These are phyloP conservation scores for Campylorhamphus procurvoides DNA, from an alignment of 2,113 vertebrate species.

Conservation along the genomic window DNA sequence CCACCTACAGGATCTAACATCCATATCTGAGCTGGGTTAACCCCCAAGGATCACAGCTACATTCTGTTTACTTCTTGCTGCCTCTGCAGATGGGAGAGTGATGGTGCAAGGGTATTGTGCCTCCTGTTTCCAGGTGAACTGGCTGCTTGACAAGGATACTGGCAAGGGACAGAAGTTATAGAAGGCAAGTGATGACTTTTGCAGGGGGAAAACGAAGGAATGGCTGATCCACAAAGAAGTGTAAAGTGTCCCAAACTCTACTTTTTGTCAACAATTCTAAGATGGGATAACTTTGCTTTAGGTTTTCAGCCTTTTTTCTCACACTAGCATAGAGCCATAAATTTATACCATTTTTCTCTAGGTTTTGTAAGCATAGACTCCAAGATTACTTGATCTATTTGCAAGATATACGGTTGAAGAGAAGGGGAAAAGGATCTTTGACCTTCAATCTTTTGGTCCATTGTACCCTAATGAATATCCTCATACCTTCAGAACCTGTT, in stretches of 20 bases:
- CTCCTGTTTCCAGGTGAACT: background rate
- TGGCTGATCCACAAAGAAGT: background rate
- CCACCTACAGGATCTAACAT: rapidly evolving
- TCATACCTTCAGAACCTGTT: rapidly evolving
- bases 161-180: background rate
- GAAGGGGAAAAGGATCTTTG: background rate
- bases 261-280: background rate
- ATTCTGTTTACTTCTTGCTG: background rate
- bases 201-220: rapidly evolving
- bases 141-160: background rate
- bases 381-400: background rate
- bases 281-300: background rate
- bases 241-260: background rate
- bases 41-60: no score
- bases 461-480: background rate
- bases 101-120: no score
- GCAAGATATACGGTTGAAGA: background rate
- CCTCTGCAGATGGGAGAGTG: background rate
- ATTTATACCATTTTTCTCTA: background rate
- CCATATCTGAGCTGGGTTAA: background rate
- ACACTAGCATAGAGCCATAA: background rate
- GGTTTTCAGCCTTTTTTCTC: background rate
- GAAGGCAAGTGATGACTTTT: rapidly evolving
- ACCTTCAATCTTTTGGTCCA: background rate
- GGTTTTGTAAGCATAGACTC: background rate